Evolutionary conservation across 2,113 vertebrate species (phyloP).

Genomic region (Vulpes vulpes): DNA sequence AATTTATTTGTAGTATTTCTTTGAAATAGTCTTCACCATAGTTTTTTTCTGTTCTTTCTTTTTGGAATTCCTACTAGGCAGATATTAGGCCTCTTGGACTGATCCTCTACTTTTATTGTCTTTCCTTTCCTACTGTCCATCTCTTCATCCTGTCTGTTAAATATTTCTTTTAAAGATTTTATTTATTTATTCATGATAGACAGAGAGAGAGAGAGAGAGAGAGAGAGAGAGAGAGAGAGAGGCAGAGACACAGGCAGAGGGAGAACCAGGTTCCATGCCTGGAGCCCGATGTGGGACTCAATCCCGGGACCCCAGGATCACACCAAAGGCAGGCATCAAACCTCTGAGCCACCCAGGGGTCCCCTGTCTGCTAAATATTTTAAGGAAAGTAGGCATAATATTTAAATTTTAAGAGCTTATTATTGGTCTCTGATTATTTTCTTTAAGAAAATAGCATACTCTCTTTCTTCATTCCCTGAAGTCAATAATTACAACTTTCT

Average conservation of each 20-base stretch:
- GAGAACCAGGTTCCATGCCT: no score
- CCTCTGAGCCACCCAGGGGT: no score
- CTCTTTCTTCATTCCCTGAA: background rate
- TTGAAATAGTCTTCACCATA: background rate
- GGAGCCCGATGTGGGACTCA: no score
- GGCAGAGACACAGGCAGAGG: no score
- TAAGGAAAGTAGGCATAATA: background rate
- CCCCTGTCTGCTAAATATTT: background rate
- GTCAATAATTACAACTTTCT: background rate
- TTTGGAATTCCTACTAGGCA: background rate
- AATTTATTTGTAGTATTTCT: slow-evolving; percentile 20
- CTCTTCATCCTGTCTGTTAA: background rate
- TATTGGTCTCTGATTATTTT: background rate
- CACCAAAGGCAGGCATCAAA: no score
- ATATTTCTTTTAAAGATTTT: background rate
- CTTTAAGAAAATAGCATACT: background rate
- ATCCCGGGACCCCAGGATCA: no score
- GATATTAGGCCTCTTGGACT: background rate
- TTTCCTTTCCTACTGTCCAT: background rate
- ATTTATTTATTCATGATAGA: no score
- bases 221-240: no score
- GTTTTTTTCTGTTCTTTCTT: background rate
- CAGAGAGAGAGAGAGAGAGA: no score
- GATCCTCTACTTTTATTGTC: background rate
- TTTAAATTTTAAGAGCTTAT: background rate